phyloP scores from a whole-genome alignment of 1,140 invertebrate species.

The Calosoma granatense region DNA sequence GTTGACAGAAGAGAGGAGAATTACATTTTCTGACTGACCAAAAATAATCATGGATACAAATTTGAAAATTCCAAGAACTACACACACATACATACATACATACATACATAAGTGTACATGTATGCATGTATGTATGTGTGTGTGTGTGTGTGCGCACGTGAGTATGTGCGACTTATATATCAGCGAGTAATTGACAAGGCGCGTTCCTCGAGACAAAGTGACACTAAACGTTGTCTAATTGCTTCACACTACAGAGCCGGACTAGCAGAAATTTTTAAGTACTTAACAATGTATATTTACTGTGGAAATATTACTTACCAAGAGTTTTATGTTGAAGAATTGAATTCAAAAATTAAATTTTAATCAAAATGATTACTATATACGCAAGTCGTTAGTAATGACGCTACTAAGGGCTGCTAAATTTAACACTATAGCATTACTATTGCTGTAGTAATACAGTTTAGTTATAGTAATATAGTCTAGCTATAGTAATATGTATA shows the following conservation, averaged over 20 bases:
- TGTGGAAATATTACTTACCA: not conserved
- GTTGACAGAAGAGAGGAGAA: not conserved
- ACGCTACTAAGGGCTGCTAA: no score
- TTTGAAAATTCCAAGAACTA: not conserved
- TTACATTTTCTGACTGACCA: constrained; percentile 7
- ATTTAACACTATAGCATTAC: no score
- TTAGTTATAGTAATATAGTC: no score
- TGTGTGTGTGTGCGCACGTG: constrained; percentile 16
- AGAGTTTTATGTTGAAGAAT: no score
- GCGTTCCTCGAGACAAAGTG: constrained; percentile 30
- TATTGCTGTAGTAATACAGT: no score
- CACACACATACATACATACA: not conserved
- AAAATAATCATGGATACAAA: constrained; percentile 7
- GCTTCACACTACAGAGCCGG: not conserved
- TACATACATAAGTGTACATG: not conserved
- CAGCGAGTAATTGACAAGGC: constrained; percentile 33
- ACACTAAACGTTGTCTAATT: constrained; percentile 34
- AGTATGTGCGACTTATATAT: constrained; percentile 23
- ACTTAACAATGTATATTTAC: no score
- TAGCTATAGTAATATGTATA: no score
- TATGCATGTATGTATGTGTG: constrained; percentile 17
- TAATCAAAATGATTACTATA: no score
- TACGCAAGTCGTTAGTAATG: no score
- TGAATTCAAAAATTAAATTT: no score
- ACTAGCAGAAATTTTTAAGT: not conserved